phyloP scores from a whole-genome alignment of 2,113 vertebrate genomes.

The Aptenodytes forsteri region DNA sequence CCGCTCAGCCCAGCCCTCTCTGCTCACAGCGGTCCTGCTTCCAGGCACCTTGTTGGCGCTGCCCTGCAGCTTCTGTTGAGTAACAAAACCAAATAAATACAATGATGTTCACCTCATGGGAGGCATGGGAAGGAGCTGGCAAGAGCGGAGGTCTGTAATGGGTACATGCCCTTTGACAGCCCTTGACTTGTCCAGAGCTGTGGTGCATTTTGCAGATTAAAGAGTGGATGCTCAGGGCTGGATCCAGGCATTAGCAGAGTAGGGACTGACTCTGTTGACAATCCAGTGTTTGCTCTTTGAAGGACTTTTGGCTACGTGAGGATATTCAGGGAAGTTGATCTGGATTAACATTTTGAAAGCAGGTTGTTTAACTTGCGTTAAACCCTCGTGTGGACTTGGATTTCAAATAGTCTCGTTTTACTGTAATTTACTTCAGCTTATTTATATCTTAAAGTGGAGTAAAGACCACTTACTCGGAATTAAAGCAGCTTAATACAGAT shows the following conservation, averaged over 20 bases:
- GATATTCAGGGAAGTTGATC: neutral
- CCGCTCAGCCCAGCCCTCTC: neutral
- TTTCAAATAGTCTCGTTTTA: neutral
- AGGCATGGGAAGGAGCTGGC: neutral
- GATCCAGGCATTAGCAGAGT: neutral
- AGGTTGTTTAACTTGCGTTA: neutral
- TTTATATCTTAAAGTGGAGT: neutral
- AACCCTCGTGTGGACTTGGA: neutral
- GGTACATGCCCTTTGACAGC: neutral
- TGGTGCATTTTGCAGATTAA: neutral
- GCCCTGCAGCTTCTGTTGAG: neutral
- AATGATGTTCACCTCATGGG: fast-evolving
- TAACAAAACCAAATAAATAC: neutral
- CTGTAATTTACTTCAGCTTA: neutral
- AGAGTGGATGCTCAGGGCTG: neutral
- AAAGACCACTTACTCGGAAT: neutral
- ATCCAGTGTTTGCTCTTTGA: neutral
- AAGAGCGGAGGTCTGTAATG: neutral
- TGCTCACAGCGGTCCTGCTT: neutral
- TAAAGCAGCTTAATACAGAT: neutral
- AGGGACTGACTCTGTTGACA: neutral
- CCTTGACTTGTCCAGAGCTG: fast-evolving
- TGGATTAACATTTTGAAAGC: neutral
- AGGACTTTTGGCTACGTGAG: neutral
- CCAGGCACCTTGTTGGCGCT: neutral